phyloP scores from a whole-genome alignment of 2,797 vertebrate genomes.

The Holocentrus rufus region DNA sequence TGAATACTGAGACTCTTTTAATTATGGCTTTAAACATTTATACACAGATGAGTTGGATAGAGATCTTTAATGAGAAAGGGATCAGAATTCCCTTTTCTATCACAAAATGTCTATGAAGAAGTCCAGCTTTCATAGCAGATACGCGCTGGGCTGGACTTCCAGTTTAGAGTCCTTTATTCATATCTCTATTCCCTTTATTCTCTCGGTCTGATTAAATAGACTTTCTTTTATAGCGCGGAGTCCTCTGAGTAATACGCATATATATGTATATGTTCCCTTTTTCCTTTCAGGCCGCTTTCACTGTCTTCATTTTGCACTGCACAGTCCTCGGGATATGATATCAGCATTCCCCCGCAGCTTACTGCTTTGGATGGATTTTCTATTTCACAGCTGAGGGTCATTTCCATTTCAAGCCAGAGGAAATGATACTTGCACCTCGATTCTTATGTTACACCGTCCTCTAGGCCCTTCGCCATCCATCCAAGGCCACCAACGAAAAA shows the following conservation, averaged over 20 bases:
- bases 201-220: slow-evolving; percentile 47
- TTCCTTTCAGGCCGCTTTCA: slow-evolving; percentile 35
- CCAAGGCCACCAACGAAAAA: not conserved
- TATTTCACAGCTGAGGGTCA: slow-evolving; percentile 19
- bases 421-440: slow-evolving; percentile 35
- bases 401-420: slow-evolving; percentile 43
- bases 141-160: slow-evolving; percentile 37
- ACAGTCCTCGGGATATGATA: slow-evolving; percentile 44
- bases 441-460: not conserved
- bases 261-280: slow-evolving; percentile 5
- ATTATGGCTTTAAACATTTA: slow-evolving; percentile 67
- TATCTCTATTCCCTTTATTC: slow-evolving; percentile 38
- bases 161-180: slow-evolving; percentile 48
- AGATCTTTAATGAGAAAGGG: slow-evolving; percentile 32
- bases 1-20: slow-evolving; percentile 64
- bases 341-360: slow-evolving; percentile 50
- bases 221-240: slow-evolving; percentile 19
- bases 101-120: slow-evolving; percentile 28
- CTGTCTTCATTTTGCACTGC: slow-evolving; percentile 44
- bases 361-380: slow-evolving; percentile 27
- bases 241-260: slow-evolving; percentile 38
- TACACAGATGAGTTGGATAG: slow-evolving; percentile 51
- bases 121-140: slow-evolving; percentile 29
- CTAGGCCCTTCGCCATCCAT: slow-evolving; percentile 14
- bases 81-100: slow-evolving; percentile 37